Conservation (phyloP, 2,113 vertebrate species). For the Macquaria australasica region DNA sequence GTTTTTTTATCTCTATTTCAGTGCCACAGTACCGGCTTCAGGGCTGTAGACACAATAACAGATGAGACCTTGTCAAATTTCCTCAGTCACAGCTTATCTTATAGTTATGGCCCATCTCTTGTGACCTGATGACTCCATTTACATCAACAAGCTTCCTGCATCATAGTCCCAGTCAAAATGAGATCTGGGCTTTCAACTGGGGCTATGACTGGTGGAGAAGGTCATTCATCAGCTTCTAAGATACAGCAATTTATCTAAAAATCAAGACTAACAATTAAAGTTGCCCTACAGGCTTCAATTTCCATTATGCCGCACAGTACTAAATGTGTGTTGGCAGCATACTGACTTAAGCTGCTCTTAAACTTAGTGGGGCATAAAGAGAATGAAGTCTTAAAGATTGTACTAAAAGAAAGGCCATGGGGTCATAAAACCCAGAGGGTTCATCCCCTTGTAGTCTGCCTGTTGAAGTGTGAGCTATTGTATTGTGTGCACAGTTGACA, state of each 20-base stretch:
- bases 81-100: constrained; percentile 5
- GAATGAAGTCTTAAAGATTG: not conserved
- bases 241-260: not conserved
- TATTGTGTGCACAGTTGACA: not conserved
- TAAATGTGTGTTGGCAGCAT: not conserved
- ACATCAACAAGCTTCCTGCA: not conserved
- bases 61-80: constrained; percentile 18
- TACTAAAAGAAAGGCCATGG: not conserved
- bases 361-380: not conserved
- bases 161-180: not conserved
- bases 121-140: constrained; percentile 9
- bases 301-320: not conserved
- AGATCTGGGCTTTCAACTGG: not conserved
- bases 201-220: not conserved
- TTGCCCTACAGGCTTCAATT: not conserved
- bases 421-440: not conserved
- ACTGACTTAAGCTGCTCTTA: not conserved
- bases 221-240: not conserved
- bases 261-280: not conserved
- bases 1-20: constrained; percentile 28
- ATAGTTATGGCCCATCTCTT: not conserved
- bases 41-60: constrained; percentile 5
- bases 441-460: not conserved
- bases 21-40: not conserved
- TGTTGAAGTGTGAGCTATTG: not conserved